Conservation (phyloP, 1,140 invertebrate species). For the Maconellicoccus hirsutus region DNA sequence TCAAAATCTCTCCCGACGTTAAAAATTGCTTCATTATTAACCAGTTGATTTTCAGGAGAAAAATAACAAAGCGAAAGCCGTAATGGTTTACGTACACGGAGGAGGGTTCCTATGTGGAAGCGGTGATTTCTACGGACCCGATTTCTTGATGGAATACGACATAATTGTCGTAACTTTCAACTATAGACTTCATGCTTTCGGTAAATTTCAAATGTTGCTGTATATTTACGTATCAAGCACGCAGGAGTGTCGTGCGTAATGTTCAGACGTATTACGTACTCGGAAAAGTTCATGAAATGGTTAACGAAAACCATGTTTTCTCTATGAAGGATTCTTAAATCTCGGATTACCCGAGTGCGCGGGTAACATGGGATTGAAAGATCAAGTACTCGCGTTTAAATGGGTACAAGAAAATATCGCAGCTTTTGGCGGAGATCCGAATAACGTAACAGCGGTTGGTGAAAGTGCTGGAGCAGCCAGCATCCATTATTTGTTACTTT, state of each 20-base stretch:
- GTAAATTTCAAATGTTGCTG: too few species aligned
- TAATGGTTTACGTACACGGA: conserved; percentile 42
- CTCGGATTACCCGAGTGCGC: conserved; percentile 48
- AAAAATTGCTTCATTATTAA: background rate
- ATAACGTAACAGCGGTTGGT: conserved; percentile 52
- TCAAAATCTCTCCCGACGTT: background rate
- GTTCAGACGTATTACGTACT: too few species aligned
- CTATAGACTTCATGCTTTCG: conserved; percentile 44
- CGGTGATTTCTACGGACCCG: conserved; percentile 34
- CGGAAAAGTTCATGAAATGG: too few species aligned
- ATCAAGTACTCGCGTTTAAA: conserved; percentile 55
- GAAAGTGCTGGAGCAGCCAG: conserved; percentile 56
- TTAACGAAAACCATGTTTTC: too few species aligned
- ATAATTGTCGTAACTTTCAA: conserved; percentile 55
- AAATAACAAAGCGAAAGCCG: conserved; percentile 23
- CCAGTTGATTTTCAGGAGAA: background rate
- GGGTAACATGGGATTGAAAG: conserved; percentile 64
- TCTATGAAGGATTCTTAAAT: conserved; percentile 35
- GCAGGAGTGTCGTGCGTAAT: too few species aligned
- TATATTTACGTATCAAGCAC: too few species aligned
- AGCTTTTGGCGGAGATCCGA: conserved; percentile 60
- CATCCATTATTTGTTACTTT: conserved; percentile 52
- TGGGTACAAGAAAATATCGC: conserved; percentile 62
- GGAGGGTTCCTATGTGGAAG: conserved; percentile 38
- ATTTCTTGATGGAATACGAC: conserved; percentile 40